Base-by-base conservation (phyloP, 2,888 invertebrate species). In the Xanthia togata region DNA sequence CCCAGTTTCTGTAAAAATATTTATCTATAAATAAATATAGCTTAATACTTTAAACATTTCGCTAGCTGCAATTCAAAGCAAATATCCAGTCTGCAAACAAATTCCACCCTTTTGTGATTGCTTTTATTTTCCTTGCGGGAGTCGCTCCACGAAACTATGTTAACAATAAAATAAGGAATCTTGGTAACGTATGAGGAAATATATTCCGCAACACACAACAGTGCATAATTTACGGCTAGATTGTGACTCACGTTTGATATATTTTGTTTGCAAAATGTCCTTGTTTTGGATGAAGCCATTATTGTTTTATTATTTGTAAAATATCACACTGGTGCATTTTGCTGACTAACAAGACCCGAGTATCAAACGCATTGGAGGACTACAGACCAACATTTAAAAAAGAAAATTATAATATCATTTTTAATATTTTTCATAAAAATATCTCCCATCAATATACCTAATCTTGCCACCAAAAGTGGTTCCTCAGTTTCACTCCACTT, bases 91-190 rank as follows among this genome's bases (percentile, higher is more conserved):
- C 59, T 50, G 57, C 76, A 64, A 73, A 84, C 60, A 69, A 84
- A 83, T 76, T 76, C 68, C 81, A 64, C 68, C 63, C 57, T 78
- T 82, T 50, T 57, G 78, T 60, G 67, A 70, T 86, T 59, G 68
- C 41, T 69, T 71, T 73, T 78, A 75, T 82, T 78, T 77, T 81
- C 70, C 63, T 68, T 70, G 59, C 47, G 71, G 73, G 60, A 63
- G 63, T 70, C 67, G 55, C 62, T 64, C 3, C 50, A 38, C 53
- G 53, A 77, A 76, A 79, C 73, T 65, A 76, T 77, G 63, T 81
- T 62, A 71, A 77, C 85, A 74, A 81, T 81, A 72, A 77, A 85
- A 83, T 81, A 81, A 85, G 59, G 64, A 75, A 81, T 70, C 17
- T 67, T 71, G 73, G 62, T 79, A 79, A 78, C 69, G 73, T 78